Evolutionary conservation across 2,888 invertebrate species (phyloP), one percentile per base, ranked within the genome.

Genomic region (Anorthoa munda): DNA sequence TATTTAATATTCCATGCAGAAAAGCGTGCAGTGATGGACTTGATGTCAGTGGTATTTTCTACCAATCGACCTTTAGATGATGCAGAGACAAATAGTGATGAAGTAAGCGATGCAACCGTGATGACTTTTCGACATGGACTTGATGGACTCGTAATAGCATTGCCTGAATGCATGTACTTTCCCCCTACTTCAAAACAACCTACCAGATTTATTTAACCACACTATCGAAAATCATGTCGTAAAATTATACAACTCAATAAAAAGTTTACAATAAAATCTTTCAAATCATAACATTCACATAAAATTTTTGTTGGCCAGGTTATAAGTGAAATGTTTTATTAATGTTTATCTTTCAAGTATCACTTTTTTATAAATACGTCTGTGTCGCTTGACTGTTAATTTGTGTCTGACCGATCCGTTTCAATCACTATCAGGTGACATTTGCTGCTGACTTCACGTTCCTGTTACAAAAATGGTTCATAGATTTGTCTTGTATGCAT

Each of bases 221-320:
- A 45, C 23, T 12, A 21, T 58, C 66, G 18, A 55, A 66, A 50
- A 78, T 50, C 12, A 4, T n/a, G n/a, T 77, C 50, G 39, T 74
- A 63, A 73, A 23, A 39, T 21, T 79, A 82, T 77, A 79, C 64
- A 72, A 59, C 63, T 63, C 31, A 21, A 72, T 74, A 83, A 83
- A 83, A 79, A 59, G 3, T n/a, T 4, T 71, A 59, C 50, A 66
- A 79, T 72, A 80, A 81, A 81, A 81, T 58, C 26, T 3, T 68
- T 60, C 53, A 69, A 76, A 66, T 70, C 55, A 64, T 61, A 56
- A 63, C 39, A 80, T 13, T 58, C 21, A 21, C 51, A 15, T 60
- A 53, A 55, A 68, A 58, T 59, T 26, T 45, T 51, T 31, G 26
- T 2, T 51, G 26, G n/a, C 55, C 26, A 59, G 26, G 58, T 65